phyloP scores from a whole-genome alignment of 2,797 vertebrate genomes.

The Chaetophractus vellerosus region DNA sequence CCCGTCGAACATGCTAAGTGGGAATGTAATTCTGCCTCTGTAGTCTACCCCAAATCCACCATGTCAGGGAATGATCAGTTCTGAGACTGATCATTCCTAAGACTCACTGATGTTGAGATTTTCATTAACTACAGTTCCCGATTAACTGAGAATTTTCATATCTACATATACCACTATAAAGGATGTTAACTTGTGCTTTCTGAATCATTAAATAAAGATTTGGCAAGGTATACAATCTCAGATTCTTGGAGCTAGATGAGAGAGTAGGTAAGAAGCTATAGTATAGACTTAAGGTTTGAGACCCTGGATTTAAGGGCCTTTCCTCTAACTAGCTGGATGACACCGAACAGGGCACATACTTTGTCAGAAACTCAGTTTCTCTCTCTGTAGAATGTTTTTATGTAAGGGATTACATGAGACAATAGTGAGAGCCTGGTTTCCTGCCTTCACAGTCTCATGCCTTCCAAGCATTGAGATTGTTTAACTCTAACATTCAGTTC shows the following conservation, averaged over 20 bases:
- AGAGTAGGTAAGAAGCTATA: neutral
- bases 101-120: neutral
- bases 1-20: neutral
- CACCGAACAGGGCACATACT: neutral
- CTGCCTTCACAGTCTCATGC: neutral
- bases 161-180: neutral
- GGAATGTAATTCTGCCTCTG: neutral
- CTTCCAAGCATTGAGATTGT: conserved; percentile 45
- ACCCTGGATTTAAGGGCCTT: neutral
- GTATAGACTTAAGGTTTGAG: neutral
- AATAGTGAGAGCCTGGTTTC: neutral
- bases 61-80: neutral
- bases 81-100: too few relatives aligned
- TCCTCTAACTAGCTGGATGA: neutral
- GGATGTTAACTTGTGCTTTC: neutral
- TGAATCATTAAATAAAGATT: conserved; percentile 43
- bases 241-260: neutral
- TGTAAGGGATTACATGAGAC: neutral
- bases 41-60: neutral
- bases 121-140: neutral
- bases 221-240: neutral
- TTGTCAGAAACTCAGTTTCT: conserved; percentile 45
- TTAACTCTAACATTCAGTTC: conserved; percentile 51
- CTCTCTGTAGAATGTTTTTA: conserved; percentile 8
- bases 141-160: neutral